Evolutionary conservation across 2,113 vertebrate genomes (phyloP).

Genomic region (Cepphus grylle): DNA sequence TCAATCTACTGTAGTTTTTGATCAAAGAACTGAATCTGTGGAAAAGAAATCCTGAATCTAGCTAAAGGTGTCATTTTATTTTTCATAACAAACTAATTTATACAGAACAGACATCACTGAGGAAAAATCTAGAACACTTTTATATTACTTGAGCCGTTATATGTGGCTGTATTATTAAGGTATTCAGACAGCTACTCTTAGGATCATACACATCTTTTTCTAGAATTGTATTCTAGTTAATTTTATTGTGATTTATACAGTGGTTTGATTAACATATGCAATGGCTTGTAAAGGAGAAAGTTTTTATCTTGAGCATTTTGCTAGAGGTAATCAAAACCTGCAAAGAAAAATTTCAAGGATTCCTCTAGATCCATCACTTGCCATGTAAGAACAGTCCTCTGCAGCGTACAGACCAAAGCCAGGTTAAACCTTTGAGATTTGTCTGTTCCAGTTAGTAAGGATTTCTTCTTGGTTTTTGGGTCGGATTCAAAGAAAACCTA

Average conservation of each 20-base stretch:
- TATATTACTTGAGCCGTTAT: not conserved
- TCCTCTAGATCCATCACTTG: not conserved
- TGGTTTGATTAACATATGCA: conserved; percentile 46
- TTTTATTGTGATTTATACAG: conserved; percentile 37
- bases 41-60: conserved; percentile 40
- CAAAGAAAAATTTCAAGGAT: not conserved
- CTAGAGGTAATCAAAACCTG: conserved; percentile 28
- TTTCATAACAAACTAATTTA: conserved; percentile 62
- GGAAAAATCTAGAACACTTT: conserved; percentile 68
- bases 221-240: conserved; percentile 10
- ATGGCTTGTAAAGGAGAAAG: conserved; percentile 31
- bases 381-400: not conserved
- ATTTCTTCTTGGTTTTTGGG: not conserved
- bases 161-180: not conserved
- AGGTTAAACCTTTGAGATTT: not conserved
- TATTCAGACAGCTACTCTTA: conserved; percentile 46
- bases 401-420: not conserved
- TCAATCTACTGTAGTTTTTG: conserved; percentile 44
- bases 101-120: conserved; percentile 54
- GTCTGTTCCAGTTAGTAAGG: not conserved
- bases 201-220: conserved; percentile 11
- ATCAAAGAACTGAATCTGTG: conserved; percentile 52
- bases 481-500: not conserved
- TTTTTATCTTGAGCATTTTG: conserved; percentile 25
- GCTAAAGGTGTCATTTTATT: conserved; percentile 61